These are phyloP conservation scores for Indicator indicator DNA, from an alignment of 2,113 vertebrate species.

Conservation along the genomic window DNA sequence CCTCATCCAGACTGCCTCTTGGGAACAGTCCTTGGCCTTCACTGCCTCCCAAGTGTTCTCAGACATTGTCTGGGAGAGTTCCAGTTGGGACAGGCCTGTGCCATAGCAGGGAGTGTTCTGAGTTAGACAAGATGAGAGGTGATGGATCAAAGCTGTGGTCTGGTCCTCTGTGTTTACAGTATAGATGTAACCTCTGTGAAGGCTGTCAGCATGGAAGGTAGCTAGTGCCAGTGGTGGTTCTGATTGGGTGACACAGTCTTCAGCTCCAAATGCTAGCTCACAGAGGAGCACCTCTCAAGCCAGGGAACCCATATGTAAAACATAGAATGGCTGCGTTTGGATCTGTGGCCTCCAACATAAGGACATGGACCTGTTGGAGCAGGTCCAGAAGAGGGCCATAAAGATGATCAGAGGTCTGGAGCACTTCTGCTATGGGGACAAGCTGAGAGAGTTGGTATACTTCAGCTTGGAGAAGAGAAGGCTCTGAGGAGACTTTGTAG, in stretches of 20 bases:
- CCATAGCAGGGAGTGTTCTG: background rate
- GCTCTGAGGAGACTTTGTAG: background rate
- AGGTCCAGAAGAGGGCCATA: background rate
- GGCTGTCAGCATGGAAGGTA: background rate
- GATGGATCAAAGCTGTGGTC: background rate
- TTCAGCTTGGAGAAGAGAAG: background rate
- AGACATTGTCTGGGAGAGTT: background rate
- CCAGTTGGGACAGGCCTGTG: background rate
- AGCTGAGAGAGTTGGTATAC: background rate
- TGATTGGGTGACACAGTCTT: background rate
- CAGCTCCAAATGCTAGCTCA: background rate
- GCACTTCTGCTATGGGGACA: background rate
- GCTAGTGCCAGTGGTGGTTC: background rate
- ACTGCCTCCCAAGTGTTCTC: background rate
- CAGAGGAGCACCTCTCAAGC: background rate
- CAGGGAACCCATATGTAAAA: background rate
- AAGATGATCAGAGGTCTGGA: background rate
- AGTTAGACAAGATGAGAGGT: background rate
- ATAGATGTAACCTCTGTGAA: background rate
- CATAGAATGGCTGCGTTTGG: background rate
- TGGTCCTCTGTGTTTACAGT: background rate
- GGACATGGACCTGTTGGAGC: background rate
- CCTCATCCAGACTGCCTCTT: background rate
- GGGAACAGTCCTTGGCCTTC: background rate
- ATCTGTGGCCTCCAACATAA: background rate